Conservation (phyloP, 23 tunicate species). For the Trididemnum nubilum region DNA sequence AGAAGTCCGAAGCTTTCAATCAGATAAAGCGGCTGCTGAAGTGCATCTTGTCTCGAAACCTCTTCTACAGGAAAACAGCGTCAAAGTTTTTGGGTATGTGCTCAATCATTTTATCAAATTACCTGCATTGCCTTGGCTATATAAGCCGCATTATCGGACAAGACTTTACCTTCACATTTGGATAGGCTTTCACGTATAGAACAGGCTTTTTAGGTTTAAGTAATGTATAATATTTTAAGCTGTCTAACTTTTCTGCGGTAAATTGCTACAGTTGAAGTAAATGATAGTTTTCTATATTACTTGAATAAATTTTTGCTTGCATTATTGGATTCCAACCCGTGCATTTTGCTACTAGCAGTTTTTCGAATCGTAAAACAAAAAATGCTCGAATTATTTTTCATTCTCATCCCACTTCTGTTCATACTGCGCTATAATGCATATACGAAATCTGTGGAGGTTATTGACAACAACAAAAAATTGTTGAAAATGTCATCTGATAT, state of each 20-base stretch:
- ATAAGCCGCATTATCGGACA: no score
- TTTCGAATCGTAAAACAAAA: constrained; percentile 70
- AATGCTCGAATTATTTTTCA: constrained; percentile 63
- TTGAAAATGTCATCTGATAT: constrained; percentile 43
- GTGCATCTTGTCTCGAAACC: no score
- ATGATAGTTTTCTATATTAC: no score
- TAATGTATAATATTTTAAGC: background rate
- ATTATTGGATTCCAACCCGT: constrained; percentile 89
- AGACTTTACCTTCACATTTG: no score
- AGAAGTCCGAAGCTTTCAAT: constrained; percentile 66
- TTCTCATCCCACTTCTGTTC: constrained; percentile 76
- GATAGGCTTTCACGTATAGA: no score
- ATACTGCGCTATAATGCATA: constrained; percentile 91
- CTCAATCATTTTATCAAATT: no score
- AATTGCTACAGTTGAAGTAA: no score
- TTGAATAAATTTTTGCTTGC: constrained; percentile 71
- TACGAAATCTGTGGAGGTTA: constrained; percentile 83
- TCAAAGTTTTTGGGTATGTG: no score
- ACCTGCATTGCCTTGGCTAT: no score
- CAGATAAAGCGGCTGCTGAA: constrained; percentile 69
- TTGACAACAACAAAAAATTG: constrained; percentile 77
- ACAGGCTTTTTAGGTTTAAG: no score
- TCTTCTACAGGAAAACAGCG: no score
- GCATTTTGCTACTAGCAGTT: constrained; percentile 73
- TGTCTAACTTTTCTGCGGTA: no score